Conservation (phyloP, 2,888 invertebrate genomes). For the Sussaba pulchella region DNA sequence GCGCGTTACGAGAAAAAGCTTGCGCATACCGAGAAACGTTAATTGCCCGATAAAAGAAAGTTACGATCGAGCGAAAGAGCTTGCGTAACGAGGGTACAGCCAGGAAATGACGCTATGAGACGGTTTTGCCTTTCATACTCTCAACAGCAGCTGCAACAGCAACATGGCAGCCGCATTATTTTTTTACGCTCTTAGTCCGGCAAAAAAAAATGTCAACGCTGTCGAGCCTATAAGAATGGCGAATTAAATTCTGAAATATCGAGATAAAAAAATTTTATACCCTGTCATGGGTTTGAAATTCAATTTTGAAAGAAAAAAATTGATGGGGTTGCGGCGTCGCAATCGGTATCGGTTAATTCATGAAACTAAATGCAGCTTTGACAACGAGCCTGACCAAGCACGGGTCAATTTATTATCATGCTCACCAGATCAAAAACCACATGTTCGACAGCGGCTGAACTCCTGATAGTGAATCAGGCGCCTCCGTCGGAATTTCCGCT, state of each 20-base stretch:
- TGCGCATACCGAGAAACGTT: conserved; percentile 77
- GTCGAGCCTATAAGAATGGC: conserved; percentile 12
- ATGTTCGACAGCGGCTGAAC: too few relatives aligned
- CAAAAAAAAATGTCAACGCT: conserved; percentile 36
- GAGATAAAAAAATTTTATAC: background rate
- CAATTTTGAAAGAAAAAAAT: too few relatives aligned
- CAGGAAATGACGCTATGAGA: conserved; percentile 79
- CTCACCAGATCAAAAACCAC: too few relatives aligned
- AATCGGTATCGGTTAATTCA: too few relatives aligned
- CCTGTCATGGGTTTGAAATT: background rate
- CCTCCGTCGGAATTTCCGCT: background rate
- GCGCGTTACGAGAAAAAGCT: conserved; percentile 47
- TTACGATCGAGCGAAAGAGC: conserved; percentile 79
- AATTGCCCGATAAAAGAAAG: conserved; percentile 83
- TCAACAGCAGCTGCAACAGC: conserved; percentile 10
- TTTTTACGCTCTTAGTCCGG: background rate
- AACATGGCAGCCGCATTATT: background rate
- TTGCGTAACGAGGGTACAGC: conserved; percentile 71
- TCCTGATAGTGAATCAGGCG: background rate
- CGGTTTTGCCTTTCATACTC: conserved; percentile 69
- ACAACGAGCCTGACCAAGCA: too few relatives aligned
- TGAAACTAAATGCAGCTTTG: too few relatives aligned
- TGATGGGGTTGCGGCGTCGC: too few relatives aligned
- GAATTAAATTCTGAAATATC: conserved; percentile 6
- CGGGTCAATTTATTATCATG: too few relatives aligned